Conservation (phyloP, 2,113 vertebrate genomes). For the Oreotragus oreotragus region DNA sequence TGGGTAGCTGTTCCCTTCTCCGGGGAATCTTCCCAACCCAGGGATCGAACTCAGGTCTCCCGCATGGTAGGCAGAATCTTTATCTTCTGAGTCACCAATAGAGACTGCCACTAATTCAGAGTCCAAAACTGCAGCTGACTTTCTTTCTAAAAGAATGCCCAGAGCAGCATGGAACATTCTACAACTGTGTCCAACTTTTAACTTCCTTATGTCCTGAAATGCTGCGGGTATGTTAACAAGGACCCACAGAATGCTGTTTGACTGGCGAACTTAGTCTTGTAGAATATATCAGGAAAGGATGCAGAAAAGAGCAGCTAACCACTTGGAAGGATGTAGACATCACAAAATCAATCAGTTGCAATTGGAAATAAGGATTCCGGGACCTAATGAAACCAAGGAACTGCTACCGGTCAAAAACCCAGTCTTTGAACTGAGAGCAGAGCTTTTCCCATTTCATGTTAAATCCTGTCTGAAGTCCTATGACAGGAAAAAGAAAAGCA, state of each 20-base stretch:
- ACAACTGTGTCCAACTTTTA: neutral
- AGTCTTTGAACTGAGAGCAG: neutral
- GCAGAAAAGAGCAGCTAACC: neutral
- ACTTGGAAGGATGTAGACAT: neutral
- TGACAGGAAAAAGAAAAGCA: neutral
- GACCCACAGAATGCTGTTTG: neutral
- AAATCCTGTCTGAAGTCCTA: neutral
- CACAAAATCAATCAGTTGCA: neutral
- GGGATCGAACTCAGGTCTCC: neutral
- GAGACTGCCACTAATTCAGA: neutral
- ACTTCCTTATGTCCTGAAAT: neutral
- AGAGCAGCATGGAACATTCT: neutral
- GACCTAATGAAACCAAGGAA: neutral
- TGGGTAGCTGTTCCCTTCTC: neutral
- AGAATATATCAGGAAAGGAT: neutral
- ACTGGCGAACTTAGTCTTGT: neutral
- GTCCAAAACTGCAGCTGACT: neutral
- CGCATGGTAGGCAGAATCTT: neutral
- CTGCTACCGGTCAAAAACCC: fast-evolving
- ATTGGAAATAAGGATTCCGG: neutral
- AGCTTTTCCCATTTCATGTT: neutral
- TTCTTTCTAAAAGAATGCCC: neutral
- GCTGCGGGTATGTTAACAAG: neutral
- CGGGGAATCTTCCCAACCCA: neutral
- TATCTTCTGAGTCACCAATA: neutral